These are phyloP conservation scores for Porphyrio hochstetteri DNA, from an alignment of 2,113 vertebrate species.

Conservation along the genomic window DNA sequence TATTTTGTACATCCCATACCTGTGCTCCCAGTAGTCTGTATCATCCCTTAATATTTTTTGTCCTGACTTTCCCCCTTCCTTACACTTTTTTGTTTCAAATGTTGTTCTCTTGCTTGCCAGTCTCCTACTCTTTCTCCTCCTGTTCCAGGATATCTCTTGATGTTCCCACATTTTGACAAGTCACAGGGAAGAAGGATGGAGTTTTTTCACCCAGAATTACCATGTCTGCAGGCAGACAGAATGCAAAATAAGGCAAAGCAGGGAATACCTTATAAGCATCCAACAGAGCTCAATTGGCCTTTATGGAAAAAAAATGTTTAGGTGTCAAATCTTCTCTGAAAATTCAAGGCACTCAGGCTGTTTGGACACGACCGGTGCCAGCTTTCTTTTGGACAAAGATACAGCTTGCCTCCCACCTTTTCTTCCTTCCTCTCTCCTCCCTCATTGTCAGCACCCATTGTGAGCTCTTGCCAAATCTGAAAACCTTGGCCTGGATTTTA, in stretches of 20 bases:
- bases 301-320: neutral
- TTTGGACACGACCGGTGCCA: neutral
- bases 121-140: neutral
- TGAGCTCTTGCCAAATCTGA: neutral
- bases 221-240: neutral
- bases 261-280: neutral
- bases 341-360: neutral
- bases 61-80: neutral
- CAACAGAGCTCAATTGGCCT: neutral
- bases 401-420: neutral
- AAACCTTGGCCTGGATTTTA: neutral
- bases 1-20: neutral
- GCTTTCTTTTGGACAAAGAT: neutral
- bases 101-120: neutral
- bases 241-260: neutral
- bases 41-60: neutral
- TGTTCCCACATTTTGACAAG: rapidly evolving
- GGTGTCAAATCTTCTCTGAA: neutral
- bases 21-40: neutral
- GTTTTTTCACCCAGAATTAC: neutral
- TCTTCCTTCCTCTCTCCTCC: neutral
- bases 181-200: neutral
- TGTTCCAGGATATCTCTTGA: neutral
- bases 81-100: neutral
- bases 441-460: neutral